Evolutionary conservation across 2,888 invertebrate genomes (phyloP), one percentile per base, ranked within the genome.

Genomic region (Odiellus spinosus): DNA sequence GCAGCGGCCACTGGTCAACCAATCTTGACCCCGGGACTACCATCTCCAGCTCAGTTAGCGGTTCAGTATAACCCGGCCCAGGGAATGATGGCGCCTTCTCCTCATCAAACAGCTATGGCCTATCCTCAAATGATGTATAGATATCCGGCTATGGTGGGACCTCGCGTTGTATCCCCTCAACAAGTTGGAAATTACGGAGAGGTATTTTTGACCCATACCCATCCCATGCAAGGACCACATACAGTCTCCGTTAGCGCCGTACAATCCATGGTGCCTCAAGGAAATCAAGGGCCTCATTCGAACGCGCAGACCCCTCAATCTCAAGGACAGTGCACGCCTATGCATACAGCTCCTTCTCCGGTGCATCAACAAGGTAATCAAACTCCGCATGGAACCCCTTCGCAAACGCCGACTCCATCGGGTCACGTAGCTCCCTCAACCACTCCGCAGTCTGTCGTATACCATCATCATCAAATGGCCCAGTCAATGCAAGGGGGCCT

Each of bases 1-100:
- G 80, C 80, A 47, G 77, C 77, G 51, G 58, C 59, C n/a, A 83
- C 84, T 35, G 87, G 87, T 0, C 86, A 84, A 65, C 86, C 87
- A 3, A 70, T 88, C 49, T 67, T 87, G 59, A 82, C 86, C 36
- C 80, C 84, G 18, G 81, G 79, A 17, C 71, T 85, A 62, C 80
- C 77, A 59, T 70, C 55, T 12, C 56, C 56, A 2, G 56, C 57
- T 32, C 51, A 53, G 39, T 40, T 52, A n/a, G 47, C 49, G 4
- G 51, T 56, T 35, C 54, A 50, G 40, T 57, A 56, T 41, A 42
- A 53, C 6, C 54, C 52, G 38, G 52, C 49, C 5, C 45, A 45
- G n/a, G 46, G 50, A 34, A 49, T 56, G 32, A 49, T 50, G 26
- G 26, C 26, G 4, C 26, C 26, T 8, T 26, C 26, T 4, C 26